Conservation (phyloP, 2,797 vertebrate genomes). For the Takifugu ocellatus region DNA sequence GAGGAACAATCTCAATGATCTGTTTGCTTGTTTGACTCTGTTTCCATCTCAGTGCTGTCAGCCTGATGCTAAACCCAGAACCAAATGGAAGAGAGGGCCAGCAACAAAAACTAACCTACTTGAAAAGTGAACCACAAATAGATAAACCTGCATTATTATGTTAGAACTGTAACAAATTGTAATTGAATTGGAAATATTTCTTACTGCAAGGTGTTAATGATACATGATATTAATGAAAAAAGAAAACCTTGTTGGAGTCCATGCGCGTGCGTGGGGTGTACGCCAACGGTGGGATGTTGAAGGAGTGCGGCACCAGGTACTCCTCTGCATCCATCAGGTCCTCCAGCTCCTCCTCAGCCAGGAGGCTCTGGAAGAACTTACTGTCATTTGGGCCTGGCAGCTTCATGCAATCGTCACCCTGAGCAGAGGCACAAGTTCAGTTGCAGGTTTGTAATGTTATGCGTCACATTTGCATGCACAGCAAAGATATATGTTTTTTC, state of each 20-base stretch:
- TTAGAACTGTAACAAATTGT: neutral
- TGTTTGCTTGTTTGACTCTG: constrained; percentile 19
- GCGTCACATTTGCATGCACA: too few relatives aligned
- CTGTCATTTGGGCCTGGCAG: constrained; percentile 96
- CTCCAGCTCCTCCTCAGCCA: constrained; percentile 93
- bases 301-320: constrained; percentile 92
- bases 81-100: neutral
- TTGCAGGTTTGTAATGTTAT: too few relatives aligned
- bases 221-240: neutral
- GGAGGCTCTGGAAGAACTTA: constrained; percentile 97
- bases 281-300: constrained; percentile 89
- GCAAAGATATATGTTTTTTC: too few relatives aligned
- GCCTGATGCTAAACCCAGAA: constrained; percentile 20
- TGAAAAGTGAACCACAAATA: neutral
- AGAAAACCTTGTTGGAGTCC: constrained; percentile 89
- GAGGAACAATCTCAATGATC: constrained; percentile 28
- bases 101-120: neutral
- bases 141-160: neutral
- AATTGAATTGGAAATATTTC: too few relatives aligned
- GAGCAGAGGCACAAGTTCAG: constrained; percentile 8
- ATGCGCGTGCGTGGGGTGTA: constrained; percentile 89
- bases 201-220: neutral
- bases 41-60: constrained; percentile 18
- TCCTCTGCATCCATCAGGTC: constrained; percentile 99
- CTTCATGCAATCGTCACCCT: constrained; percentile 99